A percentile compares a stretch with the other conserved stretches of the same genome.
Conservation (phyloP, 2,797 vertebrate genomes). For the Hylomyscus alleni region DNA sequence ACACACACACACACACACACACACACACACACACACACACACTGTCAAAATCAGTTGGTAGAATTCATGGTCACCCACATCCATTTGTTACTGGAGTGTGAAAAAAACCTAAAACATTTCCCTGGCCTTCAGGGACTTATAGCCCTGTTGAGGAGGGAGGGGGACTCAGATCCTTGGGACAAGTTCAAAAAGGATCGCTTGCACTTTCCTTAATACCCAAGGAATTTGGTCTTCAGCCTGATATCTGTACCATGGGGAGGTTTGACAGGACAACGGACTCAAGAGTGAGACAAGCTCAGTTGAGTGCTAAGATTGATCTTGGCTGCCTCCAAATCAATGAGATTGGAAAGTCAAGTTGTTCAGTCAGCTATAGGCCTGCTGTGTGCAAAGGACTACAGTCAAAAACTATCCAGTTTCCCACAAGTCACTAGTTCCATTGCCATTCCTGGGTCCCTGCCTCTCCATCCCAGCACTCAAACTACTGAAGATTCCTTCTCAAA, state of each 20-base stretch:
- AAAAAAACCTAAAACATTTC: neutral
- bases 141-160: neutral
- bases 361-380: neutral
- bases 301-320: neutral
- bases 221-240: neutral
- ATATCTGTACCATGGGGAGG: neutral
- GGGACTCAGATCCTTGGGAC: neutral
- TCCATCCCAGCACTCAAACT: neutral
- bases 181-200: neutral
- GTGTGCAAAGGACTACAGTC: neutral
- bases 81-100: neutral
- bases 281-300: neutral
- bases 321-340: neutral
- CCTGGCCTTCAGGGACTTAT: neutral
- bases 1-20: neutral
- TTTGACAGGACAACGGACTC: neutral
- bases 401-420: neutral
- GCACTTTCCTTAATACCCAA: neutral
- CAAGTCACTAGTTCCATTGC: neutral
- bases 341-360: conserved; percentile 4
- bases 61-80: neutral
- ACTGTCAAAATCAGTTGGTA: neutral
- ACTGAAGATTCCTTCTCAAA: neutral
- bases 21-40: neutral
- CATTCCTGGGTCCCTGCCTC: neutral